These are phyloP conservation scores for Xyrauchen texanus DNA, from an alignment of 2,113 vertebrate genomes.

Conservation along the genomic window DNA sequence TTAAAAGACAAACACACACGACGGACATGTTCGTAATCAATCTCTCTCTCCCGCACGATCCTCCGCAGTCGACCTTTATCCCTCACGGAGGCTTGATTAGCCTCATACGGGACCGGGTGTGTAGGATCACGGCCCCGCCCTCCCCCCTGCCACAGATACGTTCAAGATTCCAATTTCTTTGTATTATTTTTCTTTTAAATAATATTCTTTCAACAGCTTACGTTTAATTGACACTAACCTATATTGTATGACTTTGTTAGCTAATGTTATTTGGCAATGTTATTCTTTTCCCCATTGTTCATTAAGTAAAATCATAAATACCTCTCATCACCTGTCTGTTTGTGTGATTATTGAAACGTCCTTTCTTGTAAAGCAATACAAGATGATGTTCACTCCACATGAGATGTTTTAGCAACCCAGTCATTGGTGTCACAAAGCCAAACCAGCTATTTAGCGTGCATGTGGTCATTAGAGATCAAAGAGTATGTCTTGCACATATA, in stretches of 20 bases:
- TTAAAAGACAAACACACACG: too few species aligned
- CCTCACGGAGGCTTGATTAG: too few species aligned
- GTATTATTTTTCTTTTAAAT: too few species aligned
- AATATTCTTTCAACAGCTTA: neutral
- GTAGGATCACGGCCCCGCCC: too few species aligned
- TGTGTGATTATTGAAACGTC: neutral
- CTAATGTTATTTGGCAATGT: neutral
- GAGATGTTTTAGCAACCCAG: neutral
- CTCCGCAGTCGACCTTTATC: too few species aligned
- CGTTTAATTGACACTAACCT: neutral
- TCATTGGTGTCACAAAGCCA: neutral
- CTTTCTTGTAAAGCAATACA: neutral
- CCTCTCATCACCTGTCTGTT: too few species aligned
- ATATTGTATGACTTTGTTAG: conserved; percentile 7
- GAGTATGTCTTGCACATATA: conserved; percentile 6
- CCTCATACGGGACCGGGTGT: too few species aligned
- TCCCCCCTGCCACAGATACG: too few species aligned
- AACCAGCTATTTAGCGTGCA: conserved; percentile 13
- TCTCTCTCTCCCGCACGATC: too few species aligned
- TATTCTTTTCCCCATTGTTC: neutral
- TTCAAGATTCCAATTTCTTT: too few species aligned
- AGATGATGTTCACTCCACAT: neutral
- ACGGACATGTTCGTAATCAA: too few species aligned
- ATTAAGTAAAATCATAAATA: conserved; percentile 14
- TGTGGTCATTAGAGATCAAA: conserved; percentile 50